Evolutionary conservation across 35 echinoderm and acorn worm genomes (phyloP).

Genomic region (Apostichopus californicus): DNA sequence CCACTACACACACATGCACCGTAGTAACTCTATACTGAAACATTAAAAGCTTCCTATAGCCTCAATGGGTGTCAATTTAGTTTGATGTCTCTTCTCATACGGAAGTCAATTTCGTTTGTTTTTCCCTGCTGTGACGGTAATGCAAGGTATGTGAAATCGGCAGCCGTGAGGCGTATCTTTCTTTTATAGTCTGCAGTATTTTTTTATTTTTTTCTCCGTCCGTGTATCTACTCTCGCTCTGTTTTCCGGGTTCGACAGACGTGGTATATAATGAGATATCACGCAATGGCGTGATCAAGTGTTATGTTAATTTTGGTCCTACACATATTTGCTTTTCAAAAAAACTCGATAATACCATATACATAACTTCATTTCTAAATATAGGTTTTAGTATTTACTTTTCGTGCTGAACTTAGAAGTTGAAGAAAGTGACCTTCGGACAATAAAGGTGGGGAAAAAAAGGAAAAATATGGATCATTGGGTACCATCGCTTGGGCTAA

Average conservation of each 20-base stretch:
- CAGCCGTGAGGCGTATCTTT: not conserved
- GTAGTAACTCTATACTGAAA: not conserved
- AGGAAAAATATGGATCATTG: not conserved
- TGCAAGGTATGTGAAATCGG: slow-evolving; percentile 21
- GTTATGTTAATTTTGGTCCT: not conserved
- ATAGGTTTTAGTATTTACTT: not conserved
- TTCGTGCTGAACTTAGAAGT: slow-evolving; percentile 31
- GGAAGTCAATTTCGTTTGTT: slow-evolving; percentile 10
- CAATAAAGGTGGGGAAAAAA: not conserved
- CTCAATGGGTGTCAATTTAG: slow-evolving; percentile 29
- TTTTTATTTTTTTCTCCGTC: not conserved
- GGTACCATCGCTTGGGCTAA: not conserved
- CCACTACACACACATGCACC: too few relatives aligned
- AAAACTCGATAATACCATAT: not conserved
- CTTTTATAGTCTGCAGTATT: not conserved
- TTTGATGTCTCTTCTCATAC: not conserved
- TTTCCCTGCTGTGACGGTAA: slow-evolving; percentile 35
- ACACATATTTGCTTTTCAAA: not conserved
- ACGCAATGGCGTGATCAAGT: not conserved
- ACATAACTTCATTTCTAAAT: not conserved
- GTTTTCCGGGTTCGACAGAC: not conserved
- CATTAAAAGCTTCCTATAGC: slow-evolving; percentile 1
- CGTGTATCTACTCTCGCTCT: not conserved
- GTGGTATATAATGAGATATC: not conserved
- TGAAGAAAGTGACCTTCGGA: not conserved